These are phyloP conservation scores for Drosophila rhopaloa DNA, from an alignment of 1,140 invertebrate species.

Conservation along the genomic window DNA sequence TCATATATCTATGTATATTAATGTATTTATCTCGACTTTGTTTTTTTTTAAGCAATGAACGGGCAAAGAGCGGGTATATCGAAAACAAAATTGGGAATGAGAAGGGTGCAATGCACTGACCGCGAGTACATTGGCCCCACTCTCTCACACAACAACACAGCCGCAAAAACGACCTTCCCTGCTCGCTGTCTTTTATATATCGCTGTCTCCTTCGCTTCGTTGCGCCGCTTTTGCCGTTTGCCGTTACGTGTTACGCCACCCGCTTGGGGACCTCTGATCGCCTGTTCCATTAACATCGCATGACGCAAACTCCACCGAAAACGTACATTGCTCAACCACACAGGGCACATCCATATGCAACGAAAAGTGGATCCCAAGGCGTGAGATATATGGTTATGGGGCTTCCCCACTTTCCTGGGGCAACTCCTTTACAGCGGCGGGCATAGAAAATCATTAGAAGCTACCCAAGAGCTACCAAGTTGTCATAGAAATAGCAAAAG, in stretches of 20 bases:
- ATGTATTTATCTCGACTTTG: not conserved
- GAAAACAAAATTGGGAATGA: constrained; percentile 6
- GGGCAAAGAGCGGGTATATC: constrained; percentile 16
- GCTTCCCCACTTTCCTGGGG: constrained; percentile 20
- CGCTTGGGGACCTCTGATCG: constrained; percentile 42
- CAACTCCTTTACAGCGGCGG: constrained; percentile 39
- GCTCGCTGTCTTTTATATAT: constrained; percentile 2
- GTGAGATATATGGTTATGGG: not conserved
- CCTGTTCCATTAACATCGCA: constrained; percentile 81
- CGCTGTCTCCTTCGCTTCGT: constrained; percentile 49
- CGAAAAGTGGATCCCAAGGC: constrained; percentile 21
- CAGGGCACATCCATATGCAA: constrained; percentile 3
- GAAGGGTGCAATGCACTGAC: constrained; percentile 64
- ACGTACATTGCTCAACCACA: constrained; percentile 69
- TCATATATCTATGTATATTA: too few relatives aligned
- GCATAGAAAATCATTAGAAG: constrained; percentile 82
- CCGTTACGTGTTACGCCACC: constrained; percentile 65
- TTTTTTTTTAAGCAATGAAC: constrained; percentile 15
- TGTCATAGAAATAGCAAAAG: constrained; percentile 82
- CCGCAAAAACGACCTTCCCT: constrained; percentile 46
- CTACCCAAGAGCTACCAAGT: constrained; percentile 74
- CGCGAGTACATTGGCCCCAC: constrained; percentile 63
- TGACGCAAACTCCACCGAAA: constrained; percentile 78
- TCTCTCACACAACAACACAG: constrained; percentile 7
- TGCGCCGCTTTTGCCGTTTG: constrained; percentile 51